These are phyloP conservation scores for Nebria ingens DNA, from an alignment of 1,140 invertebrate species.

Conservation along the genomic window DNA sequence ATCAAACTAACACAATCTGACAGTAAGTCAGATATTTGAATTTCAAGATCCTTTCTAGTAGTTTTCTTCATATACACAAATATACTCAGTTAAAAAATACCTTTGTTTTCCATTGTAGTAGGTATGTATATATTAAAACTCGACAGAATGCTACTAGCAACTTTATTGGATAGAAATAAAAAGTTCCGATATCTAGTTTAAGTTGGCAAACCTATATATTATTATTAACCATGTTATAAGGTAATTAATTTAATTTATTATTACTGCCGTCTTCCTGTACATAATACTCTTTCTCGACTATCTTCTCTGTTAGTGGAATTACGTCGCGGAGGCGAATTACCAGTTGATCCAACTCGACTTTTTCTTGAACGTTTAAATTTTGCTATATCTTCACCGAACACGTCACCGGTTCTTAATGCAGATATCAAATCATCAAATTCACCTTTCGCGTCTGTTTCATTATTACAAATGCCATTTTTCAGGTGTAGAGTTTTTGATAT, in stretches of 20 bases:
- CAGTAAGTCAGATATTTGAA: no score
- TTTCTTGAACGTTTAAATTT: slow-evolving; percentile 77
- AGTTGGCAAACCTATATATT: background rate
- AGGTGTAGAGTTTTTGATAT: slow-evolving; percentile 42
- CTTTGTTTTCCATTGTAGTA: background rate
- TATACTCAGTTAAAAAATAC: background rate
- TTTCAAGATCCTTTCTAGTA: no score
- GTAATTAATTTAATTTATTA: background rate
- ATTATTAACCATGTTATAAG: background rate
- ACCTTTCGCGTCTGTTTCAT: slow-evolving; percentile 51
- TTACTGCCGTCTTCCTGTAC: slow-evolving; percentile 30
- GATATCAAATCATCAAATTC: slow-evolving; percentile 98
- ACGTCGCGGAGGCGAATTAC: slow-evolving; percentile 47
- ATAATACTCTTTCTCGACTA: slow-evolving; percentile 50
- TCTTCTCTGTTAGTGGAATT: slow-evolving; percentile 54
- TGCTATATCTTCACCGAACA: slow-evolving; percentile 93
- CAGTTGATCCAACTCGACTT: slow-evolving; percentile 46
- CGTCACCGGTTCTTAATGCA: slow-evolving; percentile 88
- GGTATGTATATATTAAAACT: background rate
- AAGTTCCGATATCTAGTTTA: background rate
- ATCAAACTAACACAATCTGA: no score
- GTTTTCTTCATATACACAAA: no score
- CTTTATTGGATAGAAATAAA: background rate
- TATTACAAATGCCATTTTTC: slow-evolving; percentile 27
- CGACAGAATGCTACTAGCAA: background rate